Percentiles rank a stretch among this genome's conserved stretches.
Conservation (phyloP, 2,113 vertebrate genomes). For the Limanda limanda region DNA sequence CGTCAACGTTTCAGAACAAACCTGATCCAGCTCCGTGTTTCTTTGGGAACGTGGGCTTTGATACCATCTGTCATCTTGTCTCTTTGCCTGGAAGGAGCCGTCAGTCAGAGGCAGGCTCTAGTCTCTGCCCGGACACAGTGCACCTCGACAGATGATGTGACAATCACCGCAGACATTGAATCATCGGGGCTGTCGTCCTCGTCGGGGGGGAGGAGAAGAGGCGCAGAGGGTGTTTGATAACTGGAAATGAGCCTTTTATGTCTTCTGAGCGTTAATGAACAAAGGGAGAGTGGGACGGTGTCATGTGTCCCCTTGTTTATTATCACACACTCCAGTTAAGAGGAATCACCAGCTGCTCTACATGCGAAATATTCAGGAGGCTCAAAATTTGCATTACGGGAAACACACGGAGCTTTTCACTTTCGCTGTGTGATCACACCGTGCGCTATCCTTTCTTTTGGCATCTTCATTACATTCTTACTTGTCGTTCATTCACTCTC, state of each 20-base stretch:
- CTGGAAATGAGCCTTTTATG: constrained; percentile 60
- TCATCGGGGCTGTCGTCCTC: constrained; percentile 30
- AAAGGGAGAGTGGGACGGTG: constrained; percentile 11
- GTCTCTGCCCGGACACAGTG: constrained; percentile 47
- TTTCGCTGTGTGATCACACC: not conserved
- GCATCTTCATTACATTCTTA: not conserved
- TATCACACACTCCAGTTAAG: constrained; percentile 1
- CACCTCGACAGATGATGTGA: constrained; percentile 64
- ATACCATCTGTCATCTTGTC: constrained; percentile 73
- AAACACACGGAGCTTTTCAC: not conserved
- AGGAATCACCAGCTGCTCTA: constrained; percentile 3
- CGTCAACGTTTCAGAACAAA: constrained; percentile 30
- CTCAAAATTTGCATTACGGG: not conserved
- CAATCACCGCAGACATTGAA: constrained; percentile 53
- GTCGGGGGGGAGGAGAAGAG: constrained; percentile 22
- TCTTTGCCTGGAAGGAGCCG: constrained; percentile 59
- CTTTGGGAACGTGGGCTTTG: constrained; percentile 48
- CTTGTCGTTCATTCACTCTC: constrained; percentile 7
- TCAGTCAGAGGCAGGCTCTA: constrained; percentile 57
- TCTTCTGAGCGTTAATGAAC: constrained; percentile 29
- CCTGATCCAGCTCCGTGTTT: constrained; percentile 30
- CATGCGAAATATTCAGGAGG: not conserved
- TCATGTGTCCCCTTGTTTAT: constrained; percentile 25
- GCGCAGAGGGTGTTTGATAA: constrained; percentile 20
- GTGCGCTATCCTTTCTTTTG: not conserved